A percentile compares a stretch with the other conserved stretches of the same genome.
Evolutionary conservation across 1,140 invertebrate species (phyloP).

Genomic region (Drosophila yakuba): DNA sequence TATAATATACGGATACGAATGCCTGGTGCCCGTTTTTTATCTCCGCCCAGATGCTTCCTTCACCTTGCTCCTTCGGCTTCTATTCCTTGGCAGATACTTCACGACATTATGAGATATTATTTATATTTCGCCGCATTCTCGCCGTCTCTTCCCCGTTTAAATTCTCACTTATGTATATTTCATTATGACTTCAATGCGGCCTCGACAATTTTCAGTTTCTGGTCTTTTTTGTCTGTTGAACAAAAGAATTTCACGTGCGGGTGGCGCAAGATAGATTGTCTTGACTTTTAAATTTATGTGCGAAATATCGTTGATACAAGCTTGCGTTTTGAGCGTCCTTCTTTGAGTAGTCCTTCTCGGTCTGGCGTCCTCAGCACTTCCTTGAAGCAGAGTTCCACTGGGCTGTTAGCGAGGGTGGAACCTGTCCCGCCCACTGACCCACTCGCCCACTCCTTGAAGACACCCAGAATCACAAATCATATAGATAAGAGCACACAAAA

Average conservation of each 20-base stretch:
- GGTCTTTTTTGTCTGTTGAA: conserved; percentile 31
- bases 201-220: conserved; percentile 44
- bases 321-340: conserved; percentile 10
- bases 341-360: conserved; percentile 13
- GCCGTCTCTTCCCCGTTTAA: conserved; percentile 19
- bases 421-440: conserved; percentile 37
- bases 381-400: conserved; percentile 65
- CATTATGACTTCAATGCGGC: conserved; percentile 47
- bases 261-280: conserved; percentile 78
- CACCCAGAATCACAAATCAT: conserved; percentile 84
- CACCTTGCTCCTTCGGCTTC: conserved; percentile 22
- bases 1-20: conserved; percentile 80
- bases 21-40: conserved; percentile 3
- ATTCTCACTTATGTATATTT: conserved; percentile 69
- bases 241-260: conserved; percentile 78
- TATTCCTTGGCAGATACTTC: conserved; percentile 65
- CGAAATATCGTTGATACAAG: conserved; percentile 71
- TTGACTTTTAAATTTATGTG: conserved; percentile 76
- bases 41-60: conserved; percentile 2
- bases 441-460: conserved; percentile 73
- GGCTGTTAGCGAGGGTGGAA: conserved; percentile 21
- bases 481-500: conserved; percentile 84
- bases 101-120: conserved; percentile 83
- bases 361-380: conserved; percentile 16
- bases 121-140: conserved; percentile 62